phyloP scores from a whole-genome alignment of 30 jellyfish, hydroid and myxozoan genomes.

The Hydractinia symbiolongicarpus region DNA sequence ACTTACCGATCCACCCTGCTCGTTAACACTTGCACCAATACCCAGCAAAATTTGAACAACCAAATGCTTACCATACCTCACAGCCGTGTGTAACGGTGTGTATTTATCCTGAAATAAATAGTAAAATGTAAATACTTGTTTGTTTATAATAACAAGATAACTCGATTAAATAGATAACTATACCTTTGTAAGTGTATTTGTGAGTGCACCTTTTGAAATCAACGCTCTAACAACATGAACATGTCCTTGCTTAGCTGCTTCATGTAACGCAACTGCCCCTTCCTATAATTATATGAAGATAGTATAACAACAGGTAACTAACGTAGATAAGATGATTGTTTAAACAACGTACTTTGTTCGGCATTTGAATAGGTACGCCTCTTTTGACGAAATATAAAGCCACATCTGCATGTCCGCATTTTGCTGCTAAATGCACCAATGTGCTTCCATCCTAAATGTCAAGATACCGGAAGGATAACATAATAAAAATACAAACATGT shows the following conservation, averaged over 20 bases:
- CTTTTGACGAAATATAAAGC: conserved; percentile 62
- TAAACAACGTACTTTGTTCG: conserved; percentile 60
- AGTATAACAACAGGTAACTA: background rate
- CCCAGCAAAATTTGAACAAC: conserved; percentile 87
- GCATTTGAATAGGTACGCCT: conserved; percentile 88
- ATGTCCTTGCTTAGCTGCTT: conserved; percentile 94
- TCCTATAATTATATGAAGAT: conserved; percentile 40
- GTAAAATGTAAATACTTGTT: background rate
- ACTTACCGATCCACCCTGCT: conserved; percentile 79
- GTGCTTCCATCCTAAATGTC: conserved; percentile 85
- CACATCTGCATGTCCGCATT: conserved; percentile 89
- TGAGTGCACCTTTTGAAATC: conserved; percentile 72
- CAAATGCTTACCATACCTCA: conserved; percentile 72
- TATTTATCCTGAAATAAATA: conserved; percentile 39
- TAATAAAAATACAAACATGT: background rate
- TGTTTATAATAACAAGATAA: background rate
- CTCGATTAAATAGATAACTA: background rate
- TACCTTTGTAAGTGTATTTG: conserved; percentile 70
- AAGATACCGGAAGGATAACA: background rate
- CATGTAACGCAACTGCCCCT: conserved; percentile 89
- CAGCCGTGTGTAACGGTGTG: conserved; percentile 88
- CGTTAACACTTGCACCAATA: conserved; percentile 78
- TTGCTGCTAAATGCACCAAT: conserved; percentile 79
- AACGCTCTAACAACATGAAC: conserved; percentile 69
- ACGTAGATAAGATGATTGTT: background rate